A percentile compares a stretch with the other conserved stretches of the same genome.
Conservation (phyloP, 1,140 invertebrate species). For the Pinna nobilis region DNA sequence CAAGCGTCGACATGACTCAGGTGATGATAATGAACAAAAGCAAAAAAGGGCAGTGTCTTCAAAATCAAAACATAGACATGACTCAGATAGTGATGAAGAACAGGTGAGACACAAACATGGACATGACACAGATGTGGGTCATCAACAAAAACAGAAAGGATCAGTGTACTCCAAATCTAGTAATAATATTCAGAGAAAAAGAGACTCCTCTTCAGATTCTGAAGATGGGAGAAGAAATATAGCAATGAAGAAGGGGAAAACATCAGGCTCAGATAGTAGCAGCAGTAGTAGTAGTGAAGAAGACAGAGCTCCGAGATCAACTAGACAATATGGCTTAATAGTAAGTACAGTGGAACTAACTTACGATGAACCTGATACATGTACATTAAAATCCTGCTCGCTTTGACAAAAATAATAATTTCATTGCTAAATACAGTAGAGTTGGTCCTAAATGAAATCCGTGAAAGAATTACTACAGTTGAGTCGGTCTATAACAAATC, state of each 20-base stretch:
- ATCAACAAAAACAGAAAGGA: neutral
- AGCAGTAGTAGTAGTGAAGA: neutral
- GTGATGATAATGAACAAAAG: no score
- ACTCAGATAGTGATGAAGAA: neutral
- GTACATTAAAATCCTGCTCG: neutral
- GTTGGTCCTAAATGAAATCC: no score
- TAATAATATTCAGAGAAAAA: slow-evolving; percentile 1
- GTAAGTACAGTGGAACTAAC: slow-evolving; percentile 28
- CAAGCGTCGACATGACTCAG: neutral
- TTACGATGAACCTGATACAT: neutral
- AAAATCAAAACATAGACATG: neutral
- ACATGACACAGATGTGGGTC: neutral
- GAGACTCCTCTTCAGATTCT: slow-evolving; percentile 12
- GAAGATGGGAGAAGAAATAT: slow-evolving; percentile 19
- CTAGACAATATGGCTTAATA: slow-evolving; percentile 39
- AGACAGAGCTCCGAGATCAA: slow-evolving; percentile 5
- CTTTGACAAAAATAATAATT: neutral
- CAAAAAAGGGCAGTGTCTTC: no score
- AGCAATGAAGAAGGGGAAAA: neutral
- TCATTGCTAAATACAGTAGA: no score
- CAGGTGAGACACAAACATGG: neutral
- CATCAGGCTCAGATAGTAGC: neutral
- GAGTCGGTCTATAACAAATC: no score
- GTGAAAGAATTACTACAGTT: no score
- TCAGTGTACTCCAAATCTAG: neutral